Base-by-base conservation (phyloP, 2,888 invertebrate species). In the Troglohyphantes excavatus region DNA sequence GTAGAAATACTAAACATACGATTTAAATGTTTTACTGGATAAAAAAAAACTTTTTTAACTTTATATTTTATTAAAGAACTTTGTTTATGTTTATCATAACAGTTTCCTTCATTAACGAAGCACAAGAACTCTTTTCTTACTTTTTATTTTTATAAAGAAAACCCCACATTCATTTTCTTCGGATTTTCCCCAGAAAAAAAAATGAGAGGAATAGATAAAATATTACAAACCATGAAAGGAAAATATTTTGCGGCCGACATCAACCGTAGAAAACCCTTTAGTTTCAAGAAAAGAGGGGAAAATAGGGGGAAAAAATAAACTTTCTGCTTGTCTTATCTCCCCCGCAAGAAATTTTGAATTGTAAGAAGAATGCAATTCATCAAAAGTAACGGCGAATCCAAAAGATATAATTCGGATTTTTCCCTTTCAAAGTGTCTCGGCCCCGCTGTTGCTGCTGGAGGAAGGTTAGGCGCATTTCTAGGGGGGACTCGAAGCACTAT, bases 311-410 rank as follows among this genome's bases (percentile, higher is more conserved):
- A 46, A 68, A 78, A 43, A 39, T 33, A 78, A 53, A 79, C 29
- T 21, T 21, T 21, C 53, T 33, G 5, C 63, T 82, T 72, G 33
- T 82, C 82, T 72, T 59, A 59, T 72, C 82, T 43, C 26, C 67
- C 33, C 21, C 67, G 21, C 43, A 43, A 43, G 73, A 81, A 73
- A 65, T 81, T 86, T 87, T 87, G 87, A 87, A 79, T 81, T 63
- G 79, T 21, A 79, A 78, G 65, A 79, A 65, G 72, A 81, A 73
- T 23, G 79, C 72, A 79, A 87, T 87, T 87, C 86, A 86, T 86
- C 87, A 87, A 87, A 87, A 76, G 26, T 73, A 65, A 53, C 33
- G 68, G 21, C 53, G 65, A 83, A 83, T 53, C 72, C 29, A 27
- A 29, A 53, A 61, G 70, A 72, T 81, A 63, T 86, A 86, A 86